Percentiles rank a stretch among this genome's conserved stretches.
Evolutionary conservation across 53 echinoderm and acorn worm species (phyloP).

Genomic region (Pentamera pediparva): DNA sequence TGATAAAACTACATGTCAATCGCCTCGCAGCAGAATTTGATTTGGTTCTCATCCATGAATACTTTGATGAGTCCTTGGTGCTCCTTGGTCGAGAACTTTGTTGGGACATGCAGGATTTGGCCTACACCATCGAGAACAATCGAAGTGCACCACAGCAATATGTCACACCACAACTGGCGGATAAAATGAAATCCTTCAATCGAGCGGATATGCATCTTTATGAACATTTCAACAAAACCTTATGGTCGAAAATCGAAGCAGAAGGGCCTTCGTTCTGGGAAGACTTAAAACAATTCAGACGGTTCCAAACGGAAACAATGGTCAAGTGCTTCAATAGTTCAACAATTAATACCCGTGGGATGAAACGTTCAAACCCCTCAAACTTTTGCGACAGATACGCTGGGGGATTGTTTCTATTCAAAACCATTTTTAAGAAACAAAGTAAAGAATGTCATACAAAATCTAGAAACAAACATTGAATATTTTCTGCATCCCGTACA

Average conservation of each 20-base stretch:
- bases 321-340: background rate
- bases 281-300: background rate
- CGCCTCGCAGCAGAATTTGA: background rate
- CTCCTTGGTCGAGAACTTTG: conserved; percentile 7
- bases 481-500: too few relatives aligned
- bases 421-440: too few relatives aligned
- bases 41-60: background rate
- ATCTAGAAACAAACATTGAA: too few relatives aligned
- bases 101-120: background rate
- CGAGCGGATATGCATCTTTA: background rate
- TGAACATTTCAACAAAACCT: conserved; percentile 14
- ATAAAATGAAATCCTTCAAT: background rate
- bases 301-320: background rate
- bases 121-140: background rate
- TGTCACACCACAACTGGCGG: background rate
- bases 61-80: conserved; percentile 20
- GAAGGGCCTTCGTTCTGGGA: background rate
- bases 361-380: too few relatives aligned
- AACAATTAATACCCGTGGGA: too few relatives aligned
- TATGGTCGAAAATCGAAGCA: background rate
- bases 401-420: too few relatives aligned
- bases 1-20: background rate
- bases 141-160: background rate
- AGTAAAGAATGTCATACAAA: too few relatives aligned
- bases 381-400: too few relatives aligned